These are phyloP conservation scores for Hirundichthys speculiger DNA, from an alignment of 2,113 vertebrate species.

Conservation along the genomic window DNA sequence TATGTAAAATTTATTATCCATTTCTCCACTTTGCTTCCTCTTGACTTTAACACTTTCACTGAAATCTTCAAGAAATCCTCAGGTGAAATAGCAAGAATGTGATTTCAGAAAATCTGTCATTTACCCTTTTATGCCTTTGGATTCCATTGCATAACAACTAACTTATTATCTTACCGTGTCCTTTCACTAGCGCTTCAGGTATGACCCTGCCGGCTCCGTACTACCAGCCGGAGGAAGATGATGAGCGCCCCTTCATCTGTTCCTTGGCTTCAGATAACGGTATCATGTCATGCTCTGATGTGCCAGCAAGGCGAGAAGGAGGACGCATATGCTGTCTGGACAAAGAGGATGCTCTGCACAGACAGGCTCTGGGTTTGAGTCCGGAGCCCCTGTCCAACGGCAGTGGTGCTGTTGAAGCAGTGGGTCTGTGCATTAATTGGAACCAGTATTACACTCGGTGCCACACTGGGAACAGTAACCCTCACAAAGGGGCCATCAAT, in stretches of 20 bases:
- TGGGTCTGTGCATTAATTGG: conserved; percentile 93
- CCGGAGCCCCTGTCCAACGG: conserved; percentile 75
- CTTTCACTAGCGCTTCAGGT: conserved; percentile 84
- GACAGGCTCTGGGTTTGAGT: conserved; percentile 85
- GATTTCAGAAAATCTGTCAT: neutral
- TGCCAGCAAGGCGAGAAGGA: conserved; percentile 89
- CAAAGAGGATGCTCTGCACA: conserved; percentile 90
- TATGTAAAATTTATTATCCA: neutral
- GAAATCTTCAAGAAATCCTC: neutral
- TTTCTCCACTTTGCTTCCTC: neutral
- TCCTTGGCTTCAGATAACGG: conserved; percentile 94
- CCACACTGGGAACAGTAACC: conserved; percentile 90
- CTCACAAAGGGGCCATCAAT: conserved; percentile 97
- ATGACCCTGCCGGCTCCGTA: conserved; percentile 90
- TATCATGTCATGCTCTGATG: conserved; percentile 95
- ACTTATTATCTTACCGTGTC: neutral
- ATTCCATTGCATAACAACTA: neutral
- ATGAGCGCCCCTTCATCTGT: conserved; percentile 98
- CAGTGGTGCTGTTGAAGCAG: conserved; percentile 80
- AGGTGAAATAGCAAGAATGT: neutral
- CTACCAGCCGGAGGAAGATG: conserved; percentile 94
- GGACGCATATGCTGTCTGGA: conserved; percentile 95
- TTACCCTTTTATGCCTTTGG: neutral
- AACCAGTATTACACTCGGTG: conserved; percentile 97
- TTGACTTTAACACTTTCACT: neutral